Conservation (phyloP, 2,797 vertebrate genomes). For the Pangasius mekongensis region DNA sequence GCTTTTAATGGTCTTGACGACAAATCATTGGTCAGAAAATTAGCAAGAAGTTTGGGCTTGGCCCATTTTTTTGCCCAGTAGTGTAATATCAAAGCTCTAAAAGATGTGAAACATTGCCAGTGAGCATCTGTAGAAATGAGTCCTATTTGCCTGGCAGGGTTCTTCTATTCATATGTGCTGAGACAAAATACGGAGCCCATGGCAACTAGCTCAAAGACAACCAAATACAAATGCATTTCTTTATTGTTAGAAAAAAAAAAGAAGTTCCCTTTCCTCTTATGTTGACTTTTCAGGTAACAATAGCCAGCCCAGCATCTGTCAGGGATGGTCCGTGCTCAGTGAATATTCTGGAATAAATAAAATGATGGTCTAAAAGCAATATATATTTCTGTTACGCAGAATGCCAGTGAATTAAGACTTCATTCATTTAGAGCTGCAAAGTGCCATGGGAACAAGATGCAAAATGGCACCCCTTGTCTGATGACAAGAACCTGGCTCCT, state of each 20-base stretch:
- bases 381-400: not conserved
- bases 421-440: conserved; percentile 11
- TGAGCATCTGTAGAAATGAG: conserved; percentile 52
- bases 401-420: not conserved
- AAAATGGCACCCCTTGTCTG: not conserved
- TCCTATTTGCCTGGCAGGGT: conserved; percentile 46
- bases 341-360: not conserved
- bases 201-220: conserved; percentile 40
- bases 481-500: conserved; percentile 31
- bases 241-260: conserved; percentile 43
- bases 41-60: too few species aligned
- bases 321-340: not conserved
- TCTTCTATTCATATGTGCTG: conserved; percentile 44
- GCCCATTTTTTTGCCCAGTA: too few species aligned
- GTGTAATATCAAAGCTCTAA: conserved; percentile 8
- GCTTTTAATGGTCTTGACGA: too few species aligned
- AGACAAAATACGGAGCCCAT: conserved; percentile 47
- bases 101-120: conserved; percentile 42
- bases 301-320: not conserved
- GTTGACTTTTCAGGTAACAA: conserved; percentile 52
- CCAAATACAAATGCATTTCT: conserved; percentile 58
- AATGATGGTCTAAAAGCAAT: not conserved
- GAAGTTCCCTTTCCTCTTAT: conserved; percentile 34
- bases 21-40: too few species aligned
- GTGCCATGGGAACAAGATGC: conserved; percentile 13